Percentiles rank a stretch among this genome's conserved stretches.
These are phyloP conservation scores for Volucella inanis DNA, from an alignment of 2,888 invertebrate species.

Conservation along the genomic window DNA sequence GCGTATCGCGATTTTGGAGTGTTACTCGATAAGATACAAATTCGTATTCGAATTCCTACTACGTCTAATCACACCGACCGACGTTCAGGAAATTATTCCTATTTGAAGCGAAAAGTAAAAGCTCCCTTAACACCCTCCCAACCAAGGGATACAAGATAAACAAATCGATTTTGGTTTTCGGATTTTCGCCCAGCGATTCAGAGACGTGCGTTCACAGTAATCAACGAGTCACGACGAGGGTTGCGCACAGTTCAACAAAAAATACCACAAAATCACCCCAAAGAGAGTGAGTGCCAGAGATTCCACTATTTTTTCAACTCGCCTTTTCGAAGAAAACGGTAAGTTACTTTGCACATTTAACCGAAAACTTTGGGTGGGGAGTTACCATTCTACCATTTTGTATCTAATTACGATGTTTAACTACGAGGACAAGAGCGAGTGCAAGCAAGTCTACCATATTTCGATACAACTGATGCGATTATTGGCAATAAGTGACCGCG, in stretches of 20 bases:
- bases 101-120: conserved; percentile 13
- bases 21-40: conserved; percentile 58
- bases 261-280: background rate
- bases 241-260: conserved; percentile 48
- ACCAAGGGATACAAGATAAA: conserved; percentile 63
- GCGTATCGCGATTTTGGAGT: conserved; percentile 41
- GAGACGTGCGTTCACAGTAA: conserved; percentile 64
- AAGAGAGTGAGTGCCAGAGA: conserved; percentile 21
- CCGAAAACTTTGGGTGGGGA: no score
- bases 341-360: conserved; percentile 26
- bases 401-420: no score
- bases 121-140: conserved; percentile 16
- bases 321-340: conserved; percentile 26
- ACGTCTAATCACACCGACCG: conserved; percentile 52
- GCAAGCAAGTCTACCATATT: conserved; percentile 39
- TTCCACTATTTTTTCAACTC: background rate
- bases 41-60: background rate
- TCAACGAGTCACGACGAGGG: conserved; percentile 60
- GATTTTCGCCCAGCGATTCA: conserved; percentile 33
- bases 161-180: conserved; percentile 73
- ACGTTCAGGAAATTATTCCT: background rate
- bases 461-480: no score
- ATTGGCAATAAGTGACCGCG: conserved; percentile 55
- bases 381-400: no score
- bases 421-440: no score